These are phyloP conservation scores for Cairina moschata DNA, from an alignment of 2,113 vertebrate genomes.

Conservation along the genomic window DNA sequence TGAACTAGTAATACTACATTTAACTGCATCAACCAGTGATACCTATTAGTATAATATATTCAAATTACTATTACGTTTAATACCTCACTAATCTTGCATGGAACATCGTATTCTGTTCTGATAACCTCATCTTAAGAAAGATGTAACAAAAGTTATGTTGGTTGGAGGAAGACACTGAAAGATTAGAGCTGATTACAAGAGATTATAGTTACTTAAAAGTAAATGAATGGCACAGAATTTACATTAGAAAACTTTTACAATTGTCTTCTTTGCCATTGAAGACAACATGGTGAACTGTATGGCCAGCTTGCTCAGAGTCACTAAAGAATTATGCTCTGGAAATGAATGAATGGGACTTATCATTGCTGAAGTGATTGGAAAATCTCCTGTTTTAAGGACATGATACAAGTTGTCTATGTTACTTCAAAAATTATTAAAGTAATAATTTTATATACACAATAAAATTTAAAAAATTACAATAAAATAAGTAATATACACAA, in stretches of 20 bases:
- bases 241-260: neutral
- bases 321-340: neutral
- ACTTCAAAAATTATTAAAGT: neutral
- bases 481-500: neutral
- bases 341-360: neutral
- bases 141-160: neutral
- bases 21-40: neutral
- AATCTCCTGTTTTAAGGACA: neutral
- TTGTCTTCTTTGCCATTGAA: neutral
- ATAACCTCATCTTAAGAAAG: neutral
- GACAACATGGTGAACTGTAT: fast-evolving
- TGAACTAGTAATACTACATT: neutral
- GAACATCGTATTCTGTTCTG: neutral
- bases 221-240: neutral
- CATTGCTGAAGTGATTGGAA: neutral
- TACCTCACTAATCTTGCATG: neutral
- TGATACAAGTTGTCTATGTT: neutral
- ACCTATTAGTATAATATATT: neutral
- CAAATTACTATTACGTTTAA: neutral
- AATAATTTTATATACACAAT: no score
- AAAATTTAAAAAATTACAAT: no score
- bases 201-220: neutral
- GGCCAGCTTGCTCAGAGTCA: neutral
- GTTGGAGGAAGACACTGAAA: neutral
- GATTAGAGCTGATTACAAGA: neutral